Base-by-base conservation (phyloP, 2,888 invertebrate genomes). In the Chrysodeixis includens region DNA sequence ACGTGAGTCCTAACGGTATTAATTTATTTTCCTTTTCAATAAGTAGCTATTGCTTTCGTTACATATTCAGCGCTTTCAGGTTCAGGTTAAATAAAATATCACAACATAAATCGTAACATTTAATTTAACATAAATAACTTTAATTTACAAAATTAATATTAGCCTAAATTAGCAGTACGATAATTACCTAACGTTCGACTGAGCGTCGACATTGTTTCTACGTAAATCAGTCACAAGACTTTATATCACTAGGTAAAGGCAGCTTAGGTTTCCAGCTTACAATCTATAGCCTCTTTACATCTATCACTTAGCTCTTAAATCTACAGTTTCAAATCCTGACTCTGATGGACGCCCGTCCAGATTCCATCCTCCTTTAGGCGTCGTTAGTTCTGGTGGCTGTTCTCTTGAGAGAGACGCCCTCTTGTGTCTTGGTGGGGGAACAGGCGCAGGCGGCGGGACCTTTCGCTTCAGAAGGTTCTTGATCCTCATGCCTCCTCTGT, bases 401-500 rank as follows among this genome's bases (percentile, higher is more conserved):
- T 94, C 94, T 64, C 92, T 90, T 0, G 94, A 93, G 0, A 94
- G 80, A 1, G 94, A 94, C 1, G 88, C 63, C 59, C 91, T 86
- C 74, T 94, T 93, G 76, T 94, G 94, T 61, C 95, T 87, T 22
- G 95, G 95, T 6, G 95, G 95, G 0, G 95, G 92, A 1, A 95
- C 91, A 0, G 95, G 93, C 0, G 92, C 92, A 0, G 92, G 86
- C 0, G 85, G 65, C 1, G 91, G 86, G 1, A 90, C 86, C 65
- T 93, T 94, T 35, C 93, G 92, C 71, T 94, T 96, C 30, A 97
- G 88, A 86, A 97, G 94, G 74, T 92, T 95, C 90, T 97, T 97
- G 78, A 97, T 95, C 77, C 95, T 95, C 86, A 95, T 95, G 82
- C 97, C 96, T 83, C 97, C 96, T 90, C 97, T 96, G 94, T 97